phyloP scores from a whole-genome alignment of 1,140 invertebrate species.

The Drosophila rufa region DNA sequence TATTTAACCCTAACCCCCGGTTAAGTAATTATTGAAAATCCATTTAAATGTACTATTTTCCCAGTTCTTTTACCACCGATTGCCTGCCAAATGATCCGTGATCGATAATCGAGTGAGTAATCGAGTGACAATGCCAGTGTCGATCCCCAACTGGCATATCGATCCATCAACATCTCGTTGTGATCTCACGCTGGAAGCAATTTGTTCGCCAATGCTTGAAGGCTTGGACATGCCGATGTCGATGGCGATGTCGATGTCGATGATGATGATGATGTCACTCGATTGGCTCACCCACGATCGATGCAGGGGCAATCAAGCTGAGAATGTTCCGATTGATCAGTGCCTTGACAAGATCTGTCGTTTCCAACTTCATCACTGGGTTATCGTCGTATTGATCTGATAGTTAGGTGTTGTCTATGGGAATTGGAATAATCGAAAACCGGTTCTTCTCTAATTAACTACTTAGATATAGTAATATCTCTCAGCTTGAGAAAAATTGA shows the following conservation, averaged over 20 bases:
- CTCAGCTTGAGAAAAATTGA: neutral
- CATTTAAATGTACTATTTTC: too few species aligned
- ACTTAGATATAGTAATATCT: neutral
- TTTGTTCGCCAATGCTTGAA: conserved; percentile 17
- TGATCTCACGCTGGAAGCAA: conserved; percentile 32
- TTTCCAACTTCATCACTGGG: conserved; percentile 19
- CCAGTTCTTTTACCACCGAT: neutral
- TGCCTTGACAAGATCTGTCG: conserved; percentile 31
- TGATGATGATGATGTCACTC: conserved; percentile 33
- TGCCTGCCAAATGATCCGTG: neutral
- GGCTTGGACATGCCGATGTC: conserved; percentile 26
- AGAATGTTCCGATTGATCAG: conserved; percentile 26
- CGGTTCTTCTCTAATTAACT: neutral
- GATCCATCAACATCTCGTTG: conserved; percentile 23
- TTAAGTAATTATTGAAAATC: neutral
- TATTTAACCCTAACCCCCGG: neutral
- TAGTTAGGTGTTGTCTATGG: neutral
- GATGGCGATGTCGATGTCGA: neutral
- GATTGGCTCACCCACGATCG: conserved; percentile 35
- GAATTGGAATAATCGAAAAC: neutral
- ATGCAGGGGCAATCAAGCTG: conserved; percentile 4
- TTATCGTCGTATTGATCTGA: conserved; percentile 2
- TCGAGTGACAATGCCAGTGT: conserved; percentile 16
- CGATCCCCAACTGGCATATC: conserved; percentile 7
- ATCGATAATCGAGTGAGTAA: conserved; percentile 38